Evolutionary conservation across 2,888 invertebrate genomes (phyloP).

Genomic region (Drosophila neotestacea): DNA sequence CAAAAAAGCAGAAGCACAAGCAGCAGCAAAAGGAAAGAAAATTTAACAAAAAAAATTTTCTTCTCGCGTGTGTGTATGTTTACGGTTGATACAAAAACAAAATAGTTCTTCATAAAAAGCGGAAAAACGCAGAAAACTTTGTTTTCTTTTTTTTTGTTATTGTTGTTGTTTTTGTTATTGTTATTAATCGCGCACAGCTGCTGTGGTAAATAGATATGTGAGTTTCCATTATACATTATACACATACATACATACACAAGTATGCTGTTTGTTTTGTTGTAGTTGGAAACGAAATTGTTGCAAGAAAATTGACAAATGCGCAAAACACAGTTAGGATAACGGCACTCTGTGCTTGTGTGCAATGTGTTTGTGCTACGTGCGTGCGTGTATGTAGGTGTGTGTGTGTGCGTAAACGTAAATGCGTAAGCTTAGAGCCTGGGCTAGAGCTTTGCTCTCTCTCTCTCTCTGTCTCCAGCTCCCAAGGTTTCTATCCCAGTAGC

Average conservation of each 20-base stretch:
- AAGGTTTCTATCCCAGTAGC: slow-evolving; percentile 41
- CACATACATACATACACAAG: neutral
- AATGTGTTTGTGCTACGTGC: neutral
- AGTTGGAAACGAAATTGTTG: slow-evolving; percentile 35
- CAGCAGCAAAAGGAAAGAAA: slow-evolving; percentile 47
- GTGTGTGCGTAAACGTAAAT: slow-evolving; percentile 66
- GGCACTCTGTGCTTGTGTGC: slow-evolving; percentile 15
- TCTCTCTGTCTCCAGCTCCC: slow-evolving; percentile 19
- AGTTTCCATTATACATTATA: slow-evolving; percentile 30
- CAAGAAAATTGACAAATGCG: slow-evolving; percentile 54
- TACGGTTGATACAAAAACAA: slow-evolving; percentile 24
- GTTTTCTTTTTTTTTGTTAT: slow-evolving; percentile 45
- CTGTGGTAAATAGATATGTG: slow-evolving; percentile 53
- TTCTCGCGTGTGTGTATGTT: slow-evolving; percentile 40
- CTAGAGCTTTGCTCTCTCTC: slow-evolving; percentile 44
- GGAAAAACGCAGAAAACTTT: slow-evolving; percentile 33
- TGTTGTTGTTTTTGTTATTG: slow-evolving; percentile 41
- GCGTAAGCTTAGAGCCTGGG: slow-evolving; percentile 68
- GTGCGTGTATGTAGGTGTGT: slow-evolving; percentile 12
- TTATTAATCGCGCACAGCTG: slow-evolving; percentile 62
- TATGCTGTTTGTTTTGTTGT: slow-evolving; percentile 29
- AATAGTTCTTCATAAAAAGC: slow-evolving; percentile 42
- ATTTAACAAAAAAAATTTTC: slow-evolving; percentile 53
- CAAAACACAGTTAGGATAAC: slow-evolving; percentile 50
- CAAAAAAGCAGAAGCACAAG: slow-evolving; percentile 61